Base-by-base conservation (phyloP, 1,140 invertebrate species). In the Drosophila mojavensis region DNA sequence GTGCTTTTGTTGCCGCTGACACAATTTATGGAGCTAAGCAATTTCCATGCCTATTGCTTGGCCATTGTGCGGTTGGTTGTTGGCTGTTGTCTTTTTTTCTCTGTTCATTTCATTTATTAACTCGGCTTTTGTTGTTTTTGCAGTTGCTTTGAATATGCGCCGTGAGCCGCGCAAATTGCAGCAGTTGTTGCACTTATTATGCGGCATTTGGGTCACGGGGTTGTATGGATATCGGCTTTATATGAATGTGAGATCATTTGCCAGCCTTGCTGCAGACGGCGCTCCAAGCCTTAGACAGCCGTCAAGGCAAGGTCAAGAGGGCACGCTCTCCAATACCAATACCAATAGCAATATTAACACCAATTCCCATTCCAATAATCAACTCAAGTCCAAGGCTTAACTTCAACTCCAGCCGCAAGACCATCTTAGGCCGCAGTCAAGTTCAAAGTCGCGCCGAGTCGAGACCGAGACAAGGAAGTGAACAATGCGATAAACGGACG, bases 1-100 rank as follows among this genome's bases (percentile, higher is more conserved):
- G 50, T 70, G 78, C 24, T 62, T 79, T 64, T 70, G 50, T 64
- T 67, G 62, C 47, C 30, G 78, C 79, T 76, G 78, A 79, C 78
- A 79, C 78, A 55, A 80, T 80, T 80, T 64, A 47, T 68, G 79
- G 50, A 53, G 58, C 53, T 80, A 79, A 79, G 62, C 59, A 63
- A 75, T 67, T 69, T 62, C 48, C 77, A 80, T 63, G 58, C 54
- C 48, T 39, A 13, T 65, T 43, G 24, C 48, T 69, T 77, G 39
- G 43, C 63, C 39, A 77, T 76, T 76, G 74, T 76, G 74, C 43
- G 43, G 15, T 17, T 20, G 15, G 15, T 39, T 39, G 15, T 47
- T 45, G 28, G 28, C 6, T 30, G 28, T 30, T 33, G 6, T 33
- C 33, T 33, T 33, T 9, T 9, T 9, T 33, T 2, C 6, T 33